phyloP scores from a whole-genome alignment of 2,113 vertebrate species.

The Strix uralensis region DNA sequence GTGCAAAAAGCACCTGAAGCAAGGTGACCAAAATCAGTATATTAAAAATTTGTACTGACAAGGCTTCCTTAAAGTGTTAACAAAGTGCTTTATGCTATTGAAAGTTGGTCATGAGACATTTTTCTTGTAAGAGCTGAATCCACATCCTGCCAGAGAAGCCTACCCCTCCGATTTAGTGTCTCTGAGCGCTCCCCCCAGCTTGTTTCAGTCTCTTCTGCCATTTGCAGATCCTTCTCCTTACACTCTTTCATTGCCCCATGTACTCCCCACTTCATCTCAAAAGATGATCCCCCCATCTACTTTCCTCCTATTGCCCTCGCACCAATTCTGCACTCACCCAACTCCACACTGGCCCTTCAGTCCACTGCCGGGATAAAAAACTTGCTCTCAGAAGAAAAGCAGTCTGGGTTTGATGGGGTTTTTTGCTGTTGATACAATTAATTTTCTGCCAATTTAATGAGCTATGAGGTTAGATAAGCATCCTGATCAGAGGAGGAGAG shows the following conservation, averaged over 20 bases:
- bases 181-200: no score
- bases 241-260: not conserved
- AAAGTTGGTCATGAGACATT: not conserved
- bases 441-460: not conserved
- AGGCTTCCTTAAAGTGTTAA: not conserved
- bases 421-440: not conserved
- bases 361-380: not conserved
- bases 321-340: not conserved
- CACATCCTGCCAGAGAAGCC: not conserved
- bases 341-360: not conserved
- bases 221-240: not conserved
- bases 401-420: not conserved
- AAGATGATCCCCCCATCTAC: not conserved
- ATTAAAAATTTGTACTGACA: not conserved
- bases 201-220: not conserved
- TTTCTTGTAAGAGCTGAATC: not conserved
- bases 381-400: not conserved
- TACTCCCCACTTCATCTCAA: not conserved
- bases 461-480: not conserved
- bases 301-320: not conserved
- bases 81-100: not conserved
- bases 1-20: not conserved
- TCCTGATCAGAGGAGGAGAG: no score
- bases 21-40: not conserved
- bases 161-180: accelerated